Conservation (phyloP, 2,113 vertebrate species). For the Hylia prasina region DNA sequence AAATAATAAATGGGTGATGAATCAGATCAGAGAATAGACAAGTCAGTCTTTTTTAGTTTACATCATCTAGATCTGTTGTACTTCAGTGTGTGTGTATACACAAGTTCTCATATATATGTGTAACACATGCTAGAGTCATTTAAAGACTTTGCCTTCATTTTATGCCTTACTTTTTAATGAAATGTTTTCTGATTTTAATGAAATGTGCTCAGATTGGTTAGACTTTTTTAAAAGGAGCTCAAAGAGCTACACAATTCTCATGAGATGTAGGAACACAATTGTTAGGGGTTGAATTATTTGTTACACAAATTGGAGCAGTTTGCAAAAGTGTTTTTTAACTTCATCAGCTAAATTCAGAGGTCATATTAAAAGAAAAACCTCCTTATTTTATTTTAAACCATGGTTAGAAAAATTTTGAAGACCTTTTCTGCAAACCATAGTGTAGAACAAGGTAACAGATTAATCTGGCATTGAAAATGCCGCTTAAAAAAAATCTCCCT, state of each 20-base stretch:
- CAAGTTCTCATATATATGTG: neutral
- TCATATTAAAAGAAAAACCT: neutral
- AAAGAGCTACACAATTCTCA: neutral
- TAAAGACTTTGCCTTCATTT: neutral
- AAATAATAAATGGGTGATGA: neutral
- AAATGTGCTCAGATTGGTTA: neutral
- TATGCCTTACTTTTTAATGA: neutral
- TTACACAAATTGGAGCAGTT: neutral
- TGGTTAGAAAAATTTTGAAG: neutral
- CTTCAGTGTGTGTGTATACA: fast-evolving
- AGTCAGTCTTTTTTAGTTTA: neutral
- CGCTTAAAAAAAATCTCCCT: neutral
- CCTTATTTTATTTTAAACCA: neutral
- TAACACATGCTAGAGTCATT: neutral
- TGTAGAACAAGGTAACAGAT: neutral
- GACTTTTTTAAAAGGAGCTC: neutral
- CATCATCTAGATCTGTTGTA: neutral
- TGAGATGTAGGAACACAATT: neutral
- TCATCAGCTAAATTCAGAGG: neutral
- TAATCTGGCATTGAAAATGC: neutral
- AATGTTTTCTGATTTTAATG: neutral
- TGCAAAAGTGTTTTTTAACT: neutral
- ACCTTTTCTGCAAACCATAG: neutral
- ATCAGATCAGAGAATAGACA: neutral
- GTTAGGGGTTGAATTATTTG: neutral